These are phyloP conservation scores for Pinctada fucata DNA, from an alignment of 2,888 invertebrate species.

Conservation along the genomic window DNA sequence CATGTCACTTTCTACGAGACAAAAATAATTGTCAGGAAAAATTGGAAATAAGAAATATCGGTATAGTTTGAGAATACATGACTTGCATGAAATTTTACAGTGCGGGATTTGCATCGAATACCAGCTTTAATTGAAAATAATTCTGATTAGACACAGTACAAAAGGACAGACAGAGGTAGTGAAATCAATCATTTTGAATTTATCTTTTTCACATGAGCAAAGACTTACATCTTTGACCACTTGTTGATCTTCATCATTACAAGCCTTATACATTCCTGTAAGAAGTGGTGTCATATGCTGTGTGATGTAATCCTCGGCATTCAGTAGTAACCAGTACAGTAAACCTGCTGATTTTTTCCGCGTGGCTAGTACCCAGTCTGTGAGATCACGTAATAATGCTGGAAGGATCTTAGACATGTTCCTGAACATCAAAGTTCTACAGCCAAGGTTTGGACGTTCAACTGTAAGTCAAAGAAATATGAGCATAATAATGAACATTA, in stretches of 20 bases:
- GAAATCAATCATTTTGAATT: too few species aligned
- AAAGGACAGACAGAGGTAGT: too few species aligned
- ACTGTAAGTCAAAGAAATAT: constrained; percentile 76
- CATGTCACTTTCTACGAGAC: too few species aligned
- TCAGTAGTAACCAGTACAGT: constrained; percentile 84
- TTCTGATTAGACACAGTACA: too few species aligned
- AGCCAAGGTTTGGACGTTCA: constrained; percentile 90
- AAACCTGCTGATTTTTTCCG: constrained; percentile 86
- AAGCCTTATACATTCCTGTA: constrained; percentile 82
- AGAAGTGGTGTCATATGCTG: constrained; percentile 81
- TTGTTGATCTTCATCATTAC: constrained; percentile 83
- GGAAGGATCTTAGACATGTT: constrained; percentile 85
- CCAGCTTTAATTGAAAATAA: too few species aligned
- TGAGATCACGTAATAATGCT: constrained; percentile 85
- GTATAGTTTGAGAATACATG: too few species aligned
- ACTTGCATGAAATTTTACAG: too few species aligned
- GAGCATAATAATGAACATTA: too few species aligned
- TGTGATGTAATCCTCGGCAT: constrained; percentile 86
- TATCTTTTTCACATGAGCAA: too few species aligned
- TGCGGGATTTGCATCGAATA: too few species aligned
- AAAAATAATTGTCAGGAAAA: too few species aligned
- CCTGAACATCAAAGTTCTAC: constrained; percentile 86
- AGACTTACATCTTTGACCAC: constrained; percentile 78
- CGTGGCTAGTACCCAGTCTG: constrained; percentile 86
- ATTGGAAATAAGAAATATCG: too few species aligned